phyloP scores from a whole-genome alignment of 1,140 invertebrate species.

The Heliconius hermathena region DNA sequence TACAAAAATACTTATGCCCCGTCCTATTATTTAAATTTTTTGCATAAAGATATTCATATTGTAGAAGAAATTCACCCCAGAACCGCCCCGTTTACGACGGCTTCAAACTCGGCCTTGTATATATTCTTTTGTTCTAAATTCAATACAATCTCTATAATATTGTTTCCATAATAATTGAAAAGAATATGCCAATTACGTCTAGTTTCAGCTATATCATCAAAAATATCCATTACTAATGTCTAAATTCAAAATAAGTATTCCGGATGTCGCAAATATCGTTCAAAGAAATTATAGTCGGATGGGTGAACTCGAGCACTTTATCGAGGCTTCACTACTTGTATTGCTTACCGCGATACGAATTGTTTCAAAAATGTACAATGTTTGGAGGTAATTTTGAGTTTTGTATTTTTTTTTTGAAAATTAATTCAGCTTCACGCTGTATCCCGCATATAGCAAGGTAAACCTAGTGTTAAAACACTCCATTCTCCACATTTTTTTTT shows the following conservation, averaged over 20 bases:
- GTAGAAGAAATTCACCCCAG: too few species aligned
- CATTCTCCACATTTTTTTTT: too few species aligned
- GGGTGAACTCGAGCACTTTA: slow-evolving; percentile 28
- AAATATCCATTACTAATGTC: not conserved
- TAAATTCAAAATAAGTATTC: slow-evolving; percentile 32
- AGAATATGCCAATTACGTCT: not conserved
- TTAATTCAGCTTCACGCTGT: too few species aligned
- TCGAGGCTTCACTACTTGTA: slow-evolving; percentile 32
- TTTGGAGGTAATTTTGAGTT: not conserved
- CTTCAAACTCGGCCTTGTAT: too few species aligned
- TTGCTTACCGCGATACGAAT: slow-evolving; percentile 30
- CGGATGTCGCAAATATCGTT: slow-evolving; percentile 30
- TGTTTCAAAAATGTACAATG: slow-evolving; percentile 33
- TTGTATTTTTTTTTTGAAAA: not conserved
- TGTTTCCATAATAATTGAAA: not conserved
- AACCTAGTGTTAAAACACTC: too few species aligned
- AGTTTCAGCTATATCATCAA: not conserved
- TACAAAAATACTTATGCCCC: too few species aligned
- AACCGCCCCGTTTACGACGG: too few species aligned
- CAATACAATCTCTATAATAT: not conserved
- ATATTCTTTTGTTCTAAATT: too few species aligned
- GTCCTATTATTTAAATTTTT: too few species aligned
- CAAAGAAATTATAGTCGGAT: slow-evolving; percentile 38
- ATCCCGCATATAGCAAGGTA: too few species aligned
- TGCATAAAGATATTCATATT: too few species aligned